Base-by-base conservation (phyloP, 2,888 invertebrate species). In the Drosophila bunnanda region DNA sequence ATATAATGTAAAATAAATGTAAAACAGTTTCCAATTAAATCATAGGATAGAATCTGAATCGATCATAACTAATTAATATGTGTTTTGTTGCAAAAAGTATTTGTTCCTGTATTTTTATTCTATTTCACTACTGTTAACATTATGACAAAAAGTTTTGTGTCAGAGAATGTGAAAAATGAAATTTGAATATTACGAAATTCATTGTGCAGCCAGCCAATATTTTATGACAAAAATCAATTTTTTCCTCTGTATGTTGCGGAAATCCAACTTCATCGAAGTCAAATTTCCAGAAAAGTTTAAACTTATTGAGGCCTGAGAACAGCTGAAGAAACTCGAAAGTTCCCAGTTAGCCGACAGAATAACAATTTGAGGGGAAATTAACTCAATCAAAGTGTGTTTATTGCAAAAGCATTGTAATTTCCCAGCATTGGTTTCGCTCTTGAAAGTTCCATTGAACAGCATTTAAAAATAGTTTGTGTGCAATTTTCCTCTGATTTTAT, bases 301-400 rank as follows among this genome's bases (percentile, higher is more conserved):
- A 15, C 13, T 52, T 41, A 15, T 55, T 57, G 34, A 28, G 36
- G 39, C 38, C n/a, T 39, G 15, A 13, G 22, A 13, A 22, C 48
- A 59, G 72, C 52, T 44, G 52, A 44, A 10, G 22, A 39, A 58
- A 70, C 43, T 38, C 2, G 1, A 70, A 70, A 39, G 52, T 58
- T 53, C 10, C 13, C 17, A 41, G 55, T 39, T 22, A 32, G 34
- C 38, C 20, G 20, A 12, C 38, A 46, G 22, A 66, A 67, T 34
- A 38, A 28, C 69, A 67, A 46, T 68, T 67, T 46, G 38, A n/a
- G 22, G 25, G 25, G 22, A 38, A 52, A 50, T 52, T 57, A 57
- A 57, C 39, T 30, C 57, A 56, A 69, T 69, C 30, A 43, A 70
- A 69, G 15, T 25, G n/a, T 39, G 17, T 32, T 30, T 44, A n/a